Conservation (phyloP, 1,140 invertebrate species). For the Oppia nitens region DNA sequence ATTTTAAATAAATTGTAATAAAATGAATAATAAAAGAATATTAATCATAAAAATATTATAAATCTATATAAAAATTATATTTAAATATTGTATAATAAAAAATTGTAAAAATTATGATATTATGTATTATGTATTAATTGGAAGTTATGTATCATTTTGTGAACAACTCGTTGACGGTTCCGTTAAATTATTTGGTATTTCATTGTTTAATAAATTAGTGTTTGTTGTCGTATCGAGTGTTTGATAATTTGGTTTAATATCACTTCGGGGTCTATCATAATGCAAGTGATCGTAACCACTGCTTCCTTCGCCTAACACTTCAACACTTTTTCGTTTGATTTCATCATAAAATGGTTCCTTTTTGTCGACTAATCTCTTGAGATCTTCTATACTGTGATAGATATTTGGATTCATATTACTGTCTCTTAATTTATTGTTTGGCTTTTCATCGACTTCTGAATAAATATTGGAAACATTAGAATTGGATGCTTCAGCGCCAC, state of each 20-base stretch:
- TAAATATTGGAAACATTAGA: background rate
- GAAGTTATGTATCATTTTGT: too few species aligned
- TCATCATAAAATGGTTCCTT: conserved; percentile 74
- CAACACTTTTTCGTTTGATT: conserved; percentile 53
- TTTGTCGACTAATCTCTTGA: conserved; percentile 36
- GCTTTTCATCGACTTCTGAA: background rate
- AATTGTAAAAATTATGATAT: too few species aligned
- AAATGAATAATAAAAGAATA: too few species aligned
- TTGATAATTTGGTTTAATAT: conserved; percentile 58
- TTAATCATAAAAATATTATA: too few species aligned
- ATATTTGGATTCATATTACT: conserved; percentile 33
- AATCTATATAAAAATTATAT: too few species aligned
- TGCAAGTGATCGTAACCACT: conserved; percentile 63
- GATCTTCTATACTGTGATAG: conserved; percentile 57
- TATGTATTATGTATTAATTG: too few species aligned
- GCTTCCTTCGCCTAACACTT: conserved; percentile 16
- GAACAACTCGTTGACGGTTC: too few species aligned
- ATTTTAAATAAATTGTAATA: too few species aligned
- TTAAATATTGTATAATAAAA: too few species aligned
- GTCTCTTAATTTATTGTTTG: background rate
- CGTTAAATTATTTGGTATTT: too few species aligned
- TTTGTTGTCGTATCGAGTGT: conserved; percentile 36
- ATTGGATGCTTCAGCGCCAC: background rate
- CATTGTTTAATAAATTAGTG: background rate
- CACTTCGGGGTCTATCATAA: conserved; percentile 54